These are phyloP conservation scores for Rhabdomys pumilio DNA, from an alignment of 2,797 vertebrate genomes.

Conservation along the genomic window DNA sequence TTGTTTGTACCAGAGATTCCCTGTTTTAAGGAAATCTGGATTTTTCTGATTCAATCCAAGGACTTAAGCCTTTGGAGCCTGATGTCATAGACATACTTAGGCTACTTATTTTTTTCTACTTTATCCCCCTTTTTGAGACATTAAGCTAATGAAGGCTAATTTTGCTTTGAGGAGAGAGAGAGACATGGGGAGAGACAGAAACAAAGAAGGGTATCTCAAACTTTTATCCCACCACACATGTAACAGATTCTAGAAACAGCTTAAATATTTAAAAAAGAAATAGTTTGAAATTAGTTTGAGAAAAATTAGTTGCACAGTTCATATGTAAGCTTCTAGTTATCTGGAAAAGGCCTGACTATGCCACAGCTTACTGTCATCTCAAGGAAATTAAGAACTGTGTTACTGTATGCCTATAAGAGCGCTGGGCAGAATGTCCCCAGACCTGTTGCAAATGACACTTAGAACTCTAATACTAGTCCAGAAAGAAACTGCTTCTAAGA, in stretches of 20 bases:
- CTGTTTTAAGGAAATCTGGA: slow-evolving; percentile 6
- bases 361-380: background rate
- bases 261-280: slow-evolving; percentile 1
- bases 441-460: background rate
- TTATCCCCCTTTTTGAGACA: background rate
- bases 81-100: background rate
- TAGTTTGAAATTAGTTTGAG: slow-evolving; percentile 7
- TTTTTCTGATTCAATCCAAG: slow-evolving; percentile 18
- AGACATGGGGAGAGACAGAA: background rate
- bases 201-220: slow-evolving; percentile 26
- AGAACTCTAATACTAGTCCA: slow-evolving; percentile 25
- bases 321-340: background rate
- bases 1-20: background rate
- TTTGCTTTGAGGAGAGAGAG: background rate
- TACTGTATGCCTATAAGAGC: background rate
- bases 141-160: background rate
- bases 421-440: background rate
- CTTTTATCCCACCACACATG: background rate
- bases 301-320: background rate
- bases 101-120: background rate
- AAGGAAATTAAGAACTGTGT: background rate
- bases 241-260: background rate
- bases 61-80: background rate
- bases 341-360: background rate
- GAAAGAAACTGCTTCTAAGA: slow-evolving; percentile 35